These are phyloP conservation scores for Corythoichthys haematopterus DNA, from an alignment of 2,113 vertebrate genomes.

Conservation along the genomic window DNA sequence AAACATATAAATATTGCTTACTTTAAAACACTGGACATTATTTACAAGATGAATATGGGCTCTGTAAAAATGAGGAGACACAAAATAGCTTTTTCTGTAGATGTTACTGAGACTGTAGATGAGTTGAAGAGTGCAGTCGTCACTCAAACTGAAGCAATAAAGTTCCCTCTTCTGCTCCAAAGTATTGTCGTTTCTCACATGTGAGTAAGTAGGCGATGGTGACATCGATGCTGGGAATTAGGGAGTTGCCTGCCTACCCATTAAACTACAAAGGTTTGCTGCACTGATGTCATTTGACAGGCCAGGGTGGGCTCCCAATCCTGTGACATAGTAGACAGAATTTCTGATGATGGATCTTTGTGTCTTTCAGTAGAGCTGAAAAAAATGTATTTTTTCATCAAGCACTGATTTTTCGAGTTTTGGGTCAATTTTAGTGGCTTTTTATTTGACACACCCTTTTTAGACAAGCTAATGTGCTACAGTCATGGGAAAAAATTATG, in stretches of 20 bases:
- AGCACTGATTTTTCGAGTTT: not conserved
- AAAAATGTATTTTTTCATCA: not conserved
- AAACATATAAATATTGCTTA: no score
- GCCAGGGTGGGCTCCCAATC: slow-evolving; percentile 10
- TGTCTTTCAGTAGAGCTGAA: not conserved
- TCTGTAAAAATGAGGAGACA: not conserved
- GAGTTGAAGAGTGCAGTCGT: slow-evolving; percentile 39
- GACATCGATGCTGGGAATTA: slow-evolving; percentile 19
- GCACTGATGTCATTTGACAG: not conserved
- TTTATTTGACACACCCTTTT: not conserved
- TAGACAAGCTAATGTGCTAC: not conserved
- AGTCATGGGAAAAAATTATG: no score
- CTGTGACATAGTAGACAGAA: slow-evolving; percentile 15
- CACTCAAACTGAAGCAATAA: slow-evolving; percentile 9
- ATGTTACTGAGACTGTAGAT: slow-evolving; percentile 6
- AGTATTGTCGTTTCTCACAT: slow-evolving; percentile 16
- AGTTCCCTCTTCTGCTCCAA: slow-evolving; percentile 3
- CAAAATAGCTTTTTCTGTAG: not conserved
- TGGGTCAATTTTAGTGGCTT: not conserved
- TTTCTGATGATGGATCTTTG: slow-evolving; percentile 4
- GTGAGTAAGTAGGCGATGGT: slow-evolving; percentile 30
- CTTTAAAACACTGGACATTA: no score
- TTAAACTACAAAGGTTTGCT: slow-evolving; percentile 4
- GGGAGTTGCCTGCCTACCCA: slow-evolving; percentile 20
- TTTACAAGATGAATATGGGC: not conserved